These are phyloP conservation scores for Villa cingulata DNA, from an alignment of 2,888 invertebrate genomes.

Conservation along the genomic window DNA sequence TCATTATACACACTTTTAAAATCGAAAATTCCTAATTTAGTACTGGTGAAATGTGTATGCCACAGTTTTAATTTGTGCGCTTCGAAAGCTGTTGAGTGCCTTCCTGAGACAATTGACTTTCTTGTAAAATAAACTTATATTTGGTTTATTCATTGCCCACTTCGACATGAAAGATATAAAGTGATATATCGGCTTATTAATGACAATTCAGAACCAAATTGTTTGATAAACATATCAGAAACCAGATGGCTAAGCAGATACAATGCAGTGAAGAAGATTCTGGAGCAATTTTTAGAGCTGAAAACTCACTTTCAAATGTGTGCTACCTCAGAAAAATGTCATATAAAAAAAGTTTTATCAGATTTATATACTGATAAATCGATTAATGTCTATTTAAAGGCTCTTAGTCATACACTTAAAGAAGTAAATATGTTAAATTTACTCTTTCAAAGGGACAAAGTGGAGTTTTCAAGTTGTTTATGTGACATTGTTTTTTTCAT, in stretches of 20 bases:
- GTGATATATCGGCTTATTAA: background rate
- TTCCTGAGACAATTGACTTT: background rate
- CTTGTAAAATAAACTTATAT: background rate
- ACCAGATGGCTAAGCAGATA: background rate
- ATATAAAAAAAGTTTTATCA: background rate
- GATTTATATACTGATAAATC: background rate
- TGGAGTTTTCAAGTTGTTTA: background rate
- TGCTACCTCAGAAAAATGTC: slow-evolving; percentile 8
- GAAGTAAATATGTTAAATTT: background rate
- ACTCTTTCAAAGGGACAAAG: background rate
- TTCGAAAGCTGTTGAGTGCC: background rate
- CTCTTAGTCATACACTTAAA: background rate
- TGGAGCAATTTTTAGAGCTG: background rate
- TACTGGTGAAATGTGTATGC: background rate
- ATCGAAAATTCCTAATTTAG: too few species aligned
- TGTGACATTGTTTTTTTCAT: too few species aligned
- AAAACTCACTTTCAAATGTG: background rate
- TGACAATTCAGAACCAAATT: background rate
- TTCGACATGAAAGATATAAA: background rate
- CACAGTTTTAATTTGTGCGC: background rate
- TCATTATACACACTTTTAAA: too few species aligned
- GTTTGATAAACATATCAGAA: background rate
- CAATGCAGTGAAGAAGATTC: background rate
- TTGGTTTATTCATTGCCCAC: background rate
- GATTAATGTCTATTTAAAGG: background rate